phyloP scores from a whole-genome alignment of 2,797 vertebrate species.

The Euphonia xanthogaster region DNA sequence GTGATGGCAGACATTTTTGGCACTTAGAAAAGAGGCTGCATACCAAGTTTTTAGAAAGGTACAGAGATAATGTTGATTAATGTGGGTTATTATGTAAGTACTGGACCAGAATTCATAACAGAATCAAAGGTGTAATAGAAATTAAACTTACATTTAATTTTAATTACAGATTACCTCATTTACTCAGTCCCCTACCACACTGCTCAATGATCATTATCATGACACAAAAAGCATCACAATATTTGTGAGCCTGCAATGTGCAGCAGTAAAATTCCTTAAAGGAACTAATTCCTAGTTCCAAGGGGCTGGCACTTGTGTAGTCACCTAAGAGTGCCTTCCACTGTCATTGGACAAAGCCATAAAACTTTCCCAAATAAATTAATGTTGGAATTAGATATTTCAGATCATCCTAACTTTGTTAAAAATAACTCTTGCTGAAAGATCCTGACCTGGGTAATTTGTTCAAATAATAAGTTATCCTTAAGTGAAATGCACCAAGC shows the following conservation, averaged over 20 bases:
- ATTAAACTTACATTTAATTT: slow-evolving; percentile 60
- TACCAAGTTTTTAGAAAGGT: background rate
- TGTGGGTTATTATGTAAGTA: slow-evolving; percentile 43
- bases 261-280: background rate
- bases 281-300: background rate
- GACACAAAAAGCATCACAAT: background rate
- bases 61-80: slow-evolving; percentile 43
- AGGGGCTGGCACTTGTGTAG: background rate
- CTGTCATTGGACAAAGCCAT: background rate
- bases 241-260: background rate
- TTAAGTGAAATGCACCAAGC: background rate
- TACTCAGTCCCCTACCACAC: background rate
- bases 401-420: background rate
- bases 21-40: background rate
- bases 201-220: slow-evolving; percentile 3
- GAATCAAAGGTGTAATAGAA: slow-evolving; percentile 49
- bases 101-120: slow-evolving; percentile 33
- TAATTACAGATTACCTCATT: slow-evolving; percentile 41
- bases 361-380: background rate
- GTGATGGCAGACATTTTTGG: background rate
- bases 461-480: background rate
- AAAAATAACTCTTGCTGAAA: background rate
- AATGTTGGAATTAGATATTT: background rate
- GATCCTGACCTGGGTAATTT: background rate
- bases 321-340: background rate